These are phyloP conservation scores for Pipistrellus nathusii DNA, from an alignment of 2,797 vertebrate species.

Conservation along the genomic window DNA sequence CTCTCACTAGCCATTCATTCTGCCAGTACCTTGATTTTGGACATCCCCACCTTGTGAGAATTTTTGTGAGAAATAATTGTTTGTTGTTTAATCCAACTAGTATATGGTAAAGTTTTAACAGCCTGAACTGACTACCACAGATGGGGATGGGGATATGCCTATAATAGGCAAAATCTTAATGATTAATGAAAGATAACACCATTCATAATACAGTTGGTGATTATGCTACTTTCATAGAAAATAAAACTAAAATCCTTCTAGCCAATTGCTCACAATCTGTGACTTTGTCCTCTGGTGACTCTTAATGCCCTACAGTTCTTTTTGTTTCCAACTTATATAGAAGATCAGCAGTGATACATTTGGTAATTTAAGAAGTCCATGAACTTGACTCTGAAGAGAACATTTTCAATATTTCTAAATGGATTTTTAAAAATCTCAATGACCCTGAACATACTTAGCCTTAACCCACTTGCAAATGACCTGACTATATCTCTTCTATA, in stretches of 20 bases:
- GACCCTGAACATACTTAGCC: neutral
- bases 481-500: neutral
- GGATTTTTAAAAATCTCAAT: conserved; percentile 39
- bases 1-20: neutral
- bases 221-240: conserved; percentile 26
- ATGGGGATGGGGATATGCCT: neutral
- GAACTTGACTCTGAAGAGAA: conserved; percentile 7
- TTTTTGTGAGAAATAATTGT: conserved; percentile 24
- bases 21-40: neutral
- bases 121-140: conserved; percentile 7
- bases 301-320: neutral
- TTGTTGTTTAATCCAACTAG: neutral
- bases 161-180: neutral
- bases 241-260: neutral
- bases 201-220: neutral
- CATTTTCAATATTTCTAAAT: conserved; percentile 54
- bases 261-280: conserved; percentile 8
- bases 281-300: neutral
- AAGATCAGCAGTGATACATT: conserved; percentile 7
- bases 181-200: conserved; percentile 41
- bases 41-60: neutral
- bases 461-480: conserved; percentile 40
- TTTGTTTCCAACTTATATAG: conserved; percentile 5
- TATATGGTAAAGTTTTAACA: neutral
- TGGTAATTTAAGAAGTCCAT: neutral